phyloP scores from a whole-genome alignment of 2,113 vertebrate genomes.

The Coptodon rendalli region DNA sequence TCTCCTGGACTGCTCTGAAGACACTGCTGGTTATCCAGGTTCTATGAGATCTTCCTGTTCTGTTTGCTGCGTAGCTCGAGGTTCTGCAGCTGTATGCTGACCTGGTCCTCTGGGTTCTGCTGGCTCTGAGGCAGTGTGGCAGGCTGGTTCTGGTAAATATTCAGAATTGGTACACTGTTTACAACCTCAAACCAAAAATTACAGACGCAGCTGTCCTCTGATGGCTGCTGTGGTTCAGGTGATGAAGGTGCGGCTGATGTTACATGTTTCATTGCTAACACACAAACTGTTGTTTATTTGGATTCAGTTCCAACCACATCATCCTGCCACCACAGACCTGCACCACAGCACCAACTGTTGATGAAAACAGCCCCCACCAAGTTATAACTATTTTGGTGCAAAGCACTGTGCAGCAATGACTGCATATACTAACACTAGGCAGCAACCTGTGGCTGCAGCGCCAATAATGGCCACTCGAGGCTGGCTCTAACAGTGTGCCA shows the following conservation, averaged over 20 bases:
- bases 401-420: not conserved
- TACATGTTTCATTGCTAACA: not conserved
- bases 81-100: constrained; percentile 20
- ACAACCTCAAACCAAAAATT: not conserved
- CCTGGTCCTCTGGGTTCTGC: constrained; percentile 10
- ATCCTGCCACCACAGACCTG: not conserved
- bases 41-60: not conserved
- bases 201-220: not conserved
- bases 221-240: not conserved
- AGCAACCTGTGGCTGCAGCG: not conserved
- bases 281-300: not conserved
- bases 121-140: not conserved
- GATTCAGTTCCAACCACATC: not conserved
- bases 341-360: not conserved
- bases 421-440: not conserved
- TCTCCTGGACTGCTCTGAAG: not conserved
- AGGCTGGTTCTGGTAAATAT: not conserved
- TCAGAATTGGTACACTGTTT: not conserved
- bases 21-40: not conserved
- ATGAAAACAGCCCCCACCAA: not conserved
- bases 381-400: not conserved
- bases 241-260: not conserved
- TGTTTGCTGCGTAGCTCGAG: constrained; percentile 15
- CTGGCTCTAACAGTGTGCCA: not conserved
- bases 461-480: not conserved